These are phyloP conservation scores for Coreoperca whiteheadi DNA, from an alignment of 2,113 vertebrate genomes.

Conservation along the genomic window DNA sequence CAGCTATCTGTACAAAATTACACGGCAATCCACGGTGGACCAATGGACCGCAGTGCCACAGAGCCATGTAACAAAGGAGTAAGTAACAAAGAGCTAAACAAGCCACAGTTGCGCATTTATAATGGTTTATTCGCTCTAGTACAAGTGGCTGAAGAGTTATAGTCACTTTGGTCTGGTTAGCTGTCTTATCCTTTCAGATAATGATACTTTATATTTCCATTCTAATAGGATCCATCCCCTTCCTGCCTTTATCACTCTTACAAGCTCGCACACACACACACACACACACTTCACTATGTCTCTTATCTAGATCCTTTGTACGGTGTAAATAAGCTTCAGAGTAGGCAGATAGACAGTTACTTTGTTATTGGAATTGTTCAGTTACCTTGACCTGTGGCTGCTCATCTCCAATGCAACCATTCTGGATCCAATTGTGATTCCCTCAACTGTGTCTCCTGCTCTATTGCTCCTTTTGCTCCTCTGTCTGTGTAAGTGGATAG, in stretches of 20 bases:
- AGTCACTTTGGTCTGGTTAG: conserved; percentile 9
- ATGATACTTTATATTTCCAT: conserved; percentile 32
- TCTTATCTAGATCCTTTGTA: conserved; percentile 68
- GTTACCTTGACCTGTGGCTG: conserved; percentile 45
- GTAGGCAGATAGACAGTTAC: conserved; percentile 25
- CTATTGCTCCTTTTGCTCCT: conserved; percentile 11
- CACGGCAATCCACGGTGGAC: not conserved
- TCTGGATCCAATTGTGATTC: conserved; percentile 51
- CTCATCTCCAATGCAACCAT: conserved; percentile 44
- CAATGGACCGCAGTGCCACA: too few species aligned
- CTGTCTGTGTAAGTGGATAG: conserved; percentile 17
- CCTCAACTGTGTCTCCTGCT: conserved; percentile 33
- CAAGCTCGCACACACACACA: not conserved
- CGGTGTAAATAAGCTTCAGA: conserved; percentile 59
- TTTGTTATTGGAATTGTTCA: conserved; percentile 52
- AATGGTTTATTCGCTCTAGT: not conserved
- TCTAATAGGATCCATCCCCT: conserved; percentile 38
- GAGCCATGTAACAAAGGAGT: too few species aligned
- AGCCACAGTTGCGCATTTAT: not conserved
- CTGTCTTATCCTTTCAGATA: conserved; percentile 12
- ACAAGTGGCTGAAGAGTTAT: not conserved
- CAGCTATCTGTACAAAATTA: not conserved
- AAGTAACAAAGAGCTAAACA: not conserved
- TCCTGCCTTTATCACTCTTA: conserved; percentile 20
- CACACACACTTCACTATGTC: conserved; percentile 31